Conservation (phyloP, 2,113 vertebrate genomes). For the Etheostoma cragini region DNA sequence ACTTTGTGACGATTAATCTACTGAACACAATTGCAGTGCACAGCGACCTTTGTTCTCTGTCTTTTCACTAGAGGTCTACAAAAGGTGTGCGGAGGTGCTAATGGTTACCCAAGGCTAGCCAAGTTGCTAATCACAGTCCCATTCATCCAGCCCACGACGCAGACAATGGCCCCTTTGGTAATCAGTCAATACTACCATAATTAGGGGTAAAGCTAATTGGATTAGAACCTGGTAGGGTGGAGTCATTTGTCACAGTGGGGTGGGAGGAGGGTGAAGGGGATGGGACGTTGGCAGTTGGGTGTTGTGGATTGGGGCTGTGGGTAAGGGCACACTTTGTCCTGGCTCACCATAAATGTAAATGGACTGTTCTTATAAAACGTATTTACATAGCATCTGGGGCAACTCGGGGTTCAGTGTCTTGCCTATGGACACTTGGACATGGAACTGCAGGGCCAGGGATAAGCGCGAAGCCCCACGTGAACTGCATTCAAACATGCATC, state of each 20-base stretch:
- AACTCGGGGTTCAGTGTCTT: too few species aligned
- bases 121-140: constrained; percentile 64
- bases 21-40: constrained; percentile 69
- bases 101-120: constrained; percentile 68
- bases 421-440: too few species aligned
- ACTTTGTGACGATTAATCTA: constrained; percentile 72
- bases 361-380: too few species aligned
- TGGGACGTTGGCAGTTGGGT: constrained; percentile 11
- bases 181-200: constrained; percentile 77
- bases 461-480: not conserved
- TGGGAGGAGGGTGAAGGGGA: constrained; percentile 19
- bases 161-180: constrained; percentile 72
- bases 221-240: constrained; percentile 68
- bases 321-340: constrained; percentile 41
- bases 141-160: constrained; percentile 62
- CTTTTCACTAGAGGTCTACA: constrained; percentile 49
- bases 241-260: constrained; percentile 56
- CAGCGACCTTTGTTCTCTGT: constrained; percentile 52
- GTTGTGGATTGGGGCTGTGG: not conserved
- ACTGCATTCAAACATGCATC: not conserved
- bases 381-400: too few species aligned
- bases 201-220: constrained; percentile 78
- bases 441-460: too few species aligned
- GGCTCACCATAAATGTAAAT: not conserved
- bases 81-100: constrained; percentile 71